These are phyloP conservation scores for Phragmatobia fuliginosa DNA, from an alignment of 2,888 invertebrate species.

Conservation along the genomic window DNA sequence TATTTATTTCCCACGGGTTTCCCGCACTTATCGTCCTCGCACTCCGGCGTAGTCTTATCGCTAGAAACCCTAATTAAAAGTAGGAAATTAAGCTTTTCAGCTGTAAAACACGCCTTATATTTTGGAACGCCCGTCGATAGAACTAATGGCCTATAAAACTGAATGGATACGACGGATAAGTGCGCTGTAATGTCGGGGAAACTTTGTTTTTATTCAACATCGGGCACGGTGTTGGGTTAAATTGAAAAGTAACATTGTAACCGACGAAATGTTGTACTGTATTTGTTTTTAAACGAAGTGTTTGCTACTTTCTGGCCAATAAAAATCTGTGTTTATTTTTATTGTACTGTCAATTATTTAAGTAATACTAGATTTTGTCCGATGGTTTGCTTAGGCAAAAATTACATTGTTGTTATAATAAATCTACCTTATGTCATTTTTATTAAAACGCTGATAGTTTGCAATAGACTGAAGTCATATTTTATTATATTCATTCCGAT, in stretches of 20 bases:
- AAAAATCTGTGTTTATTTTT: background rate
- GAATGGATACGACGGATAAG: conserved; percentile 14
- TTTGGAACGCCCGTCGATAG: conserved; percentile 28
- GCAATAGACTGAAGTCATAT: no score
- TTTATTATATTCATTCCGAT: no score
- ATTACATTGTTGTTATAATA: no score
- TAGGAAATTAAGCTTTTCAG: conserved; percentile 38
- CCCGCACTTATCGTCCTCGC: conserved; percentile 30
- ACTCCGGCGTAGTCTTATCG: conserved; percentile 30
- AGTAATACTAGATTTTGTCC: background rate
- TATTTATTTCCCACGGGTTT: conserved; percentile 1
- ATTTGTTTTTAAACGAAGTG: conserved; percentile 21
- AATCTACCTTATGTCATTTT: no score
- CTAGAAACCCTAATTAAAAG: conserved; percentile 45
- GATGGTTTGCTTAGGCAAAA: no score
- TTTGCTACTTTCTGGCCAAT: background rate
- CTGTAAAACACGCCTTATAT: conserved; percentile 38
- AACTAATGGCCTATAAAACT: conserved; percentile 32
- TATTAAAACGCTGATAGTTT: no score
- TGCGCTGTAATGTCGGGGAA: conserved; percentile 11
- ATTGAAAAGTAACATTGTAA: conserved; percentile 28
- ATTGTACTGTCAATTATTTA: no score
- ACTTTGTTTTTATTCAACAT: conserved; percentile 21
- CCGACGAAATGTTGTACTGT: conserved; percentile 13
- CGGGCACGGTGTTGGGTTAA: conserved; percentile 24